Conservation (phyloP, 2,797 vertebrate species). For the Nothura maculosa region DNA sequence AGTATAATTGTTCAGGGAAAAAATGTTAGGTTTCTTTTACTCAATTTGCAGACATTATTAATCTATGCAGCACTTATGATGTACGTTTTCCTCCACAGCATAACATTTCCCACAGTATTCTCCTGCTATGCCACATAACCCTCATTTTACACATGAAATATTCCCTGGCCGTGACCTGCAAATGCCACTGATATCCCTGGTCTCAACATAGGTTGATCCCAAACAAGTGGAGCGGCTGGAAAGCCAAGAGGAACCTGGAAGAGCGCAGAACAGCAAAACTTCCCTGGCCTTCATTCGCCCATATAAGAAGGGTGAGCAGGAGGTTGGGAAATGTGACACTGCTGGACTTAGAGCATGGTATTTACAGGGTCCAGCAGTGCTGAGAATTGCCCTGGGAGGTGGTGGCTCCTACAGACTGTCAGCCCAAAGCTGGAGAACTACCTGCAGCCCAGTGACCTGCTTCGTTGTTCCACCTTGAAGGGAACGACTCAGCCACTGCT, state of each 20-base stretch:
- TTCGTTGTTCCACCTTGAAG: background rate
- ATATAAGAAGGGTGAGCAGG: background rate
- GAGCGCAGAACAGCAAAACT: too few relatives aligned
- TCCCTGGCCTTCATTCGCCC: background rate
- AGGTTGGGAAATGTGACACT: background rate
- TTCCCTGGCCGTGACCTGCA: too few relatives aligned
- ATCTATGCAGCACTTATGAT: constrained; percentile 18
- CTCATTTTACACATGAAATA: background rate
- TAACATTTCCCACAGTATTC: background rate
- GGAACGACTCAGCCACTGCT: background rate
- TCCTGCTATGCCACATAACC: background rate
- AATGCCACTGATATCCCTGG: background rate
- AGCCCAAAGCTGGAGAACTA: background rate
- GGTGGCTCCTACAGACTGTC: too few relatives aligned
- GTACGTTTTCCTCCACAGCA: background rate
- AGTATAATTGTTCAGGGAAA: background rate
- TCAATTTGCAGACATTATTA: constrained; percentile 52
- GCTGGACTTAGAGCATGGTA: background rate
- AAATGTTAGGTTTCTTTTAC: background rate
- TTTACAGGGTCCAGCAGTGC: background rate
- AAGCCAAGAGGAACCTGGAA: background rate
- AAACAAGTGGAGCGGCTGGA: rapidly evolving
- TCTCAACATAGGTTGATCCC: background rate
- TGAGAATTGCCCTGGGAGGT: too few relatives aligned
- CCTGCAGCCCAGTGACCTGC: rapidly evolving